A percentile compares a stretch with the other conserved stretches of the same genome.
These are phyloP conservation scores for Oreocharis arfaki DNA, from an alignment of 2,113 vertebrate species.

Conservation along the genomic window DNA sequence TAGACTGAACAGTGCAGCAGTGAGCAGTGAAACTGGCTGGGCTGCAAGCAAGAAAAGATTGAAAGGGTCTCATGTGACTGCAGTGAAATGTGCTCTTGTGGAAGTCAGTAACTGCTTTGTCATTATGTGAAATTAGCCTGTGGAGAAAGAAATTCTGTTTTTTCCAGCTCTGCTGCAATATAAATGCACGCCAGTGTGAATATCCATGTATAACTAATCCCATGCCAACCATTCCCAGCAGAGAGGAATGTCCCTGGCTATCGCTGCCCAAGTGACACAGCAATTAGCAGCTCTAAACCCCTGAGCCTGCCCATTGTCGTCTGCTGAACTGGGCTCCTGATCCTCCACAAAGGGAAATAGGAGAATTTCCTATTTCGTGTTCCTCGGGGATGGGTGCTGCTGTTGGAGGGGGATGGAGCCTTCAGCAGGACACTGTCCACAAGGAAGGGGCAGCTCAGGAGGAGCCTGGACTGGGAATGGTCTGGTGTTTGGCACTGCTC, in stretches of 20 bases:
- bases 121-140: background rate
- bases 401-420: background rate
- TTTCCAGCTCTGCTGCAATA: background rate
- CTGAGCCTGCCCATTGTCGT: background rate
- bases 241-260: background rate
- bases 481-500: background rate
- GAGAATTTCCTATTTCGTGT: background rate
- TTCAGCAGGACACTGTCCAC: rapidly evolving
- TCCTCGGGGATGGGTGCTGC: background rate
- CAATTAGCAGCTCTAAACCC: background rate
- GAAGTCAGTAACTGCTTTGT: background rate
- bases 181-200: background rate
- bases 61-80: background rate
- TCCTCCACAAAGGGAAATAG: background rate
- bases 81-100: background rate
- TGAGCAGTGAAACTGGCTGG: background rate
- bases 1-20: background rate
- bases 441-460: background rate
- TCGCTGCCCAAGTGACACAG: background rate
- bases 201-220: background rate
- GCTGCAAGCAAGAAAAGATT: background rate
- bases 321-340: background rate
- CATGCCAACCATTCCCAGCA: background rate
- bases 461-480: rapidly evolving
- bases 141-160: background rate